Base-by-base conservation (phyloP, 2,797 vertebrate genomes). In the Yasuhikotakia modesta region DNA sequence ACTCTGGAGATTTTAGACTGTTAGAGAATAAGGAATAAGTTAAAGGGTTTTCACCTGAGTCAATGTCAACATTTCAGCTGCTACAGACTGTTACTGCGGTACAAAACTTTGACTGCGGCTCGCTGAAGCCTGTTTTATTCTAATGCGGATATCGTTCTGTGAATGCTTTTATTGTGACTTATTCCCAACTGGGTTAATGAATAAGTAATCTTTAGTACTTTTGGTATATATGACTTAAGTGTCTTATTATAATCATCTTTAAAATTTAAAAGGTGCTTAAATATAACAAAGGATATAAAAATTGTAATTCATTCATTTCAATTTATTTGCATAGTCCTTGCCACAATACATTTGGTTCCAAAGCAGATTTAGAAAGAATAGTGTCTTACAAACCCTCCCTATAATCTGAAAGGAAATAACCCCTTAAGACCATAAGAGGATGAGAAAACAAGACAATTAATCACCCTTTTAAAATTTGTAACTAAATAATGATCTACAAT, bases 191-290 rank as follows among this genome's bases (percentile, higher is more conserved):
- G 5, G 58, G 64, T 78, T 67, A 74, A 65, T 74, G 64, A 80
- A 80, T 77, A 58, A 66, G 46, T 73, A 30, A 70, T 70, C 21
- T 30, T 70, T 46, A 35, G 35, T 77, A 43, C 19, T 45, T 73
- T 35, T 50, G 24, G 57, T 50, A 22, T 39, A 16, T 17, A 7
- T 73, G 39, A 58, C 7, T 30, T 27, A 12, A 22, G 39, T 22
- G 11, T 53, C 21, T 75, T 53, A 27, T 60, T 61, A 57, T 75
- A 75, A 81, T 79, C 46, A 71, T 13, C 21, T 76, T 74, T 67
- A 74, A 67, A 78, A 73, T 73, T 24, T 35, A 45, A 32, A 10
- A 21, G n/a, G 35, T 63, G 10, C 63, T 73, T 70, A 60, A 73
- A 70, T 73, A 46, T 45, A 60, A 73, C 73, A 63, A 71, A 19